Evolutionary conservation across 2,888 invertebrate genomes (phyloP).

Genomic region (Tetropium fuscum): DNA sequence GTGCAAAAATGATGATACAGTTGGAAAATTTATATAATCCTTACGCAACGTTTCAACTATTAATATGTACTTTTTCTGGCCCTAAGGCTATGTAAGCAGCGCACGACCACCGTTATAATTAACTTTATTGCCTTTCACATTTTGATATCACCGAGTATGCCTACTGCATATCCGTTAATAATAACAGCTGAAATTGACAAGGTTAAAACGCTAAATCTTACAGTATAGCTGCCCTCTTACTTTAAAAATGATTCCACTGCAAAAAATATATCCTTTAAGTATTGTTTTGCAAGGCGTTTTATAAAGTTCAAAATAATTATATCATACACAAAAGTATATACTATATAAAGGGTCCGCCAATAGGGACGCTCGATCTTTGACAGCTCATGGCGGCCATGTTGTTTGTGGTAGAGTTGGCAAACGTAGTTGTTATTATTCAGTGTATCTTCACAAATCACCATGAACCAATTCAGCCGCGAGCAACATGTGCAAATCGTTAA

Average conservation of each 20-base stretch:
- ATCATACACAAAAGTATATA: no score
- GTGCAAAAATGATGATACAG: conserved; percentile 21
- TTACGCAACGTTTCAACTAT: conserved; percentile 15
- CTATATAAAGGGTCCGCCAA: no score
- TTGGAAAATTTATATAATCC: conserved; percentile 12
- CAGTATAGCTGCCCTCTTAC: conserved; percentile 23
- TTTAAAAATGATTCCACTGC: not conserved
- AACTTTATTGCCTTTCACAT: conserved; percentile 30
- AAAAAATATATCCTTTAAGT: conserved; percentile 13
- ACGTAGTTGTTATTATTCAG: no score
- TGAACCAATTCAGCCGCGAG: no score
- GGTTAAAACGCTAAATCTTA: conserved; percentile 29
- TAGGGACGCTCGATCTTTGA: no score
- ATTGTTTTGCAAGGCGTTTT: no score
- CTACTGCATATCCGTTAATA: conserved; percentile 23
- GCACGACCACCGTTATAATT: conserved; percentile 20
- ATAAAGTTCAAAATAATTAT: conserved; percentile 10
- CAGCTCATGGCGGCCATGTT: no score
- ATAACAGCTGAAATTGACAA: conserved; percentile 15
- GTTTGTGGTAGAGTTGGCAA: no score
- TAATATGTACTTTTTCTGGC: conserved; percentile 13
- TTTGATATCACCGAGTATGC: conserved; percentile 19
- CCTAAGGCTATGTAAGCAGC: conserved; percentile 10
- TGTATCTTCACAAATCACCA: no score
- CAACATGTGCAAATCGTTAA: no score